Evolutionary conservation across 2,113 vertebrate species (phyloP), one percentile per base, ranked within the genome.

Genomic region (Athene cunicularia): DNA sequence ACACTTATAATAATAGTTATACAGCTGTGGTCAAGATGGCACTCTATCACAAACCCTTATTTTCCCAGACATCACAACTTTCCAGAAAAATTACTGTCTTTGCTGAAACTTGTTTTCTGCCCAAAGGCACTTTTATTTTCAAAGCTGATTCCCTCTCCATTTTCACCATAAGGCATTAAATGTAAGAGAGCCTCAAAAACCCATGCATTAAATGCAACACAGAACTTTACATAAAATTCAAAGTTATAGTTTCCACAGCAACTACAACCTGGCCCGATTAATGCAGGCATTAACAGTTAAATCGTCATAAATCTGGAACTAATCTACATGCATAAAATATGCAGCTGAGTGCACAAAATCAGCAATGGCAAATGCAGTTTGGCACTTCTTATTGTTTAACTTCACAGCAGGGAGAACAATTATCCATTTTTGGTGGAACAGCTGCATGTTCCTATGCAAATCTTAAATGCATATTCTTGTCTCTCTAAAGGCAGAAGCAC

Each of bases 371-470:
- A 96, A 55, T 95, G 95, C 90, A 96, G 92, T 97, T 97, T 97
- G 95, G 95, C 92, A 96, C 95, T 97, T 97, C 95, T 96, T 95
- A 95, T 94, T 96, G 94, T 95, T 94, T 94, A 95, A 97, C 96
- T 96, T 95, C 93, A 8, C 88, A 86, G 95, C 73, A 6, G 93
- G 93, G 91, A 96, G 96, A 91, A 96, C 94, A 97, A 97, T 96
- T 97, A 96, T 96, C 92, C 94, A 95, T 97, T 97, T 97, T 93
- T 91, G 96, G 96, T 79, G 81, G 96, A 96, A 94, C 97, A 96
- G 89, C 95, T 97, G 94, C 91, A 96, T 95, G 93, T 96, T 95
- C 95, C 96, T 97, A 97, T 97, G 96, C 96, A 97, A 96, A 97
- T 97, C 94, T 96, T 97, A 76, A 94, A 93, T 71, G 79, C 72